Evolutionary conservation across 2,113 vertebrate species (phyloP).

Genomic region (Phrynosoma platyrhinos): DNA sequence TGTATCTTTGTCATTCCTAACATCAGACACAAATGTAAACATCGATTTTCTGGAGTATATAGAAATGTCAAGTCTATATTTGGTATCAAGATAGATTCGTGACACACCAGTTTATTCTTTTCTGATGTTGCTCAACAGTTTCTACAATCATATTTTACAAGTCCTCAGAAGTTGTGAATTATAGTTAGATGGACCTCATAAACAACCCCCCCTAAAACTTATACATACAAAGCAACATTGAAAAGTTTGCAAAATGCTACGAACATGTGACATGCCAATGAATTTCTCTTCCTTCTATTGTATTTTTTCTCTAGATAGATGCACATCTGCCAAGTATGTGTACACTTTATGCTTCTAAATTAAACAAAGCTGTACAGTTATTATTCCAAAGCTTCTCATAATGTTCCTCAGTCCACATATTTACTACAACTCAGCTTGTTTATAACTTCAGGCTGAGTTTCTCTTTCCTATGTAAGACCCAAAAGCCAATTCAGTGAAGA

Average conservation of each 20-base stretch:
- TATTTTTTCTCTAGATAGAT: constrained; percentile 54
- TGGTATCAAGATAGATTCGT: constrained; percentile 66
- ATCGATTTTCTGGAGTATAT: constrained; percentile 54
- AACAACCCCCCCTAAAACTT: constrained; percentile 69
- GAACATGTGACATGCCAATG: constrained; percentile 53
- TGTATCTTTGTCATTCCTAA: constrained; percentile 54
- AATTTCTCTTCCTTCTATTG: constrained; percentile 57
- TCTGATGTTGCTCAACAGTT: constrained; percentile 66
- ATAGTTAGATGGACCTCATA: constrained; percentile 70
- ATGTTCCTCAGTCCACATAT: constrained; percentile 28
- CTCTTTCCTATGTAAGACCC: constrained; percentile 39
- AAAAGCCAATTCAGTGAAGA: constrained; percentile 68
- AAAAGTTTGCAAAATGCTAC: constrained; percentile 73
- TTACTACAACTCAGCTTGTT: constrained; percentile 40
- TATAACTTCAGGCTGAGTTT: constrained; percentile 43
- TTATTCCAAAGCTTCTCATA: constrained; percentile 46
- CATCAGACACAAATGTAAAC: constrained; percentile 53
- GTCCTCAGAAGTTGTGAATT: constrained; percentile 73
- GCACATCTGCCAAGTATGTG: constrained; percentile 56
- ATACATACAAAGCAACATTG: constrained; percentile 61
- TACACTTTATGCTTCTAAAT: constrained; percentile 70
- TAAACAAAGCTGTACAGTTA: constrained; percentile 58
- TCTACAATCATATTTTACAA: constrained; percentile 71
- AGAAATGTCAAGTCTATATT: constrained; percentile 56
- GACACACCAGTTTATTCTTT: constrained; percentile 58